Conservation (phyloP, 2,113 vertebrate species). For the Syngnathus scovelli region DNA sequence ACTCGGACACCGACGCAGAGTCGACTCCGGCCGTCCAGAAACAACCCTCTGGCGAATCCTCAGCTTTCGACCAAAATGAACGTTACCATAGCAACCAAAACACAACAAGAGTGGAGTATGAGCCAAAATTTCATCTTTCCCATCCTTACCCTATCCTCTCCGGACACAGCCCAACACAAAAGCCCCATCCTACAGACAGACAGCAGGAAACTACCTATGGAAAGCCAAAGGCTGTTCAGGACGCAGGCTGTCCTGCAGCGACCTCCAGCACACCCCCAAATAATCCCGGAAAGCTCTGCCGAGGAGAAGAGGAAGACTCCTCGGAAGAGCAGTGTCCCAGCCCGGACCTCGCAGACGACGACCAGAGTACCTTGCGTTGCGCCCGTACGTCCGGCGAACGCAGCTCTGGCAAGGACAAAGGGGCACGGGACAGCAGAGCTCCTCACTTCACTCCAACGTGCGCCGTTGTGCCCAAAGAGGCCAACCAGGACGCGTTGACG, state of each 20-base stretch:
- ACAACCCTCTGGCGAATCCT: constrained; percentile 38
- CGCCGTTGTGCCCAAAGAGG: constrained; percentile 44
- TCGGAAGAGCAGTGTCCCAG: constrained; percentile 42
- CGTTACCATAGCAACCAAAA: constrained; percentile 57
- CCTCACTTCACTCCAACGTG: constrained; percentile 25
- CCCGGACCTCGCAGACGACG: constrained; percentile 53
- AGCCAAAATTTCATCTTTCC: constrained; percentile 52
- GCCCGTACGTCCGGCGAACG: constrained; percentile 68
- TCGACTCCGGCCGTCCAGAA: constrained; percentile 60
- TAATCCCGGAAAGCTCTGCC: constrained; percentile 22
- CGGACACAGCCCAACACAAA: constrained; percentile 39
- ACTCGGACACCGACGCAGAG: constrained; percentile 74
- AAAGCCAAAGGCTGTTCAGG: constrained; percentile 42
- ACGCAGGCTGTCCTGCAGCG: constrained; percentile 22
- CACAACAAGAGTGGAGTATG: constrained; percentile 42
- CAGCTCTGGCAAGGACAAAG: constrained; percentile 53
- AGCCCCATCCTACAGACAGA: constrained; percentile 36
- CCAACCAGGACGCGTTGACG: constrained; percentile 13
- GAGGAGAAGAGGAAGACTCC: constrained; percentile 38
- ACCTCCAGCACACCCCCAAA: constrained; percentile 17
- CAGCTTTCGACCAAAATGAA: constrained; percentile 66
- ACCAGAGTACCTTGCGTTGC: constrained; percentile 68
- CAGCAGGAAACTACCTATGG: constrained; percentile 41
- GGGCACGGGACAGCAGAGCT: constrained; percentile 22
- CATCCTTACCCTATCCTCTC: constrained; percentile 37